Evolutionary conservation across 2,797 vertebrate genomes (phyloP), one percentile per base, ranked within the genome.

Genomic region (Acestrorhynchus altus): DNA sequence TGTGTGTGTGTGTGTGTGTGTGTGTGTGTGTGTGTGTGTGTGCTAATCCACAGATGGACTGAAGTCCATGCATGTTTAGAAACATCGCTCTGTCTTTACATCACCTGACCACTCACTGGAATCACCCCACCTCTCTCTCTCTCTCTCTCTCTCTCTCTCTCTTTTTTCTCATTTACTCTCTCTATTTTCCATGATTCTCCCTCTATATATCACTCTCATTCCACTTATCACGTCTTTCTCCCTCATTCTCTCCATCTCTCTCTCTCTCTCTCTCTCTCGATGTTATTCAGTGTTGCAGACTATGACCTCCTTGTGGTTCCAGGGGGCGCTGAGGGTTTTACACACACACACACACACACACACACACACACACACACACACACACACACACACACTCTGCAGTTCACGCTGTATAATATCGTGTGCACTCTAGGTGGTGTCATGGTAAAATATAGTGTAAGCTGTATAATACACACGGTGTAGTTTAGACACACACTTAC

Each of bases 1-100:
- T 13, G 31, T 85, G 84, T 90, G n/a, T 76, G 3, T 9, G 24
- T 66, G 69, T 60, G 13, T 59, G 4, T 81, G 69, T 46, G 39
- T 66, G 63, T 75, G 35, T 13, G 31, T 85, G 84, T 90, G 86
- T 89, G 86, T 85, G 89, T 65, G 77, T 59, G 28, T 16, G 56
- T 42, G 71, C 28, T 40, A 59, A 67, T 67, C 20, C 56, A 69
- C 65, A 56, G 65, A 77, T 59, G 54, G 31, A 66, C n/a, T 46
- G 46, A n/a, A 66, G 61, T 73, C 26, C 44, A 40, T 57, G 40
- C 56, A 24, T 74, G 75, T 70, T 56, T 24, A 56, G 28, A 49
- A 60, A 24, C 26, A 1, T 59, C 56, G 4, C 56, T 31, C 56
- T 35, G 64, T 72, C 52, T 79, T 83, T 47, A 83, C 66, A 74